These are phyloP conservation scores for Paramormyrops hopkinsi DNA, from an alignment of 2,797 vertebrate genomes.

Conservation along the genomic window DNA sequence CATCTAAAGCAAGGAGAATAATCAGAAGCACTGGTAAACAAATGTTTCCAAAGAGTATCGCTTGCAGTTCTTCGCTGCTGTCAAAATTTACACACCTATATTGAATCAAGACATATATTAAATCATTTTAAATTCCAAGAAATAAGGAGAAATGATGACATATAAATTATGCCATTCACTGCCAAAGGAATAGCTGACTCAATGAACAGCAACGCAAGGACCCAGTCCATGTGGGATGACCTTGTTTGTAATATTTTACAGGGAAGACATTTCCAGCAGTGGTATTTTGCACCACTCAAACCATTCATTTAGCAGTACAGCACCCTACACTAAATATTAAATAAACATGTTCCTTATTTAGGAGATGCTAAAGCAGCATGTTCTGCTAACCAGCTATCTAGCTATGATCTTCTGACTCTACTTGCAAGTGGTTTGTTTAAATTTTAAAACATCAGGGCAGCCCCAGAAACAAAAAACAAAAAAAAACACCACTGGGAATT, in stretches of 20 bases:
- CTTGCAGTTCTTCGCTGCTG: not conserved
- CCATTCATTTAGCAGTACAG: not conserved
- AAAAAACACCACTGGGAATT: not conserved
- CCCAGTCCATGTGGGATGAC: not conserved
- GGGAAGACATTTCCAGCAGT: not conserved
- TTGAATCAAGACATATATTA: not conserved
- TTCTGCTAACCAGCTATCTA: not conserved
- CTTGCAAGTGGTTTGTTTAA: not conserved
- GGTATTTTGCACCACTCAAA: not conserved
- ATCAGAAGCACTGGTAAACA: not conserved
- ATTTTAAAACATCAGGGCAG: not conserved
- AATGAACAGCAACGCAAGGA: not conserved
- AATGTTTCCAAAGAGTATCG: not conserved
- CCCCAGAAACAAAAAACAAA: not conserved
- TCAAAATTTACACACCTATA: not conserved
- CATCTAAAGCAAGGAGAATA: constrained; percentile 56
- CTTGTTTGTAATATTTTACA: not conserved
- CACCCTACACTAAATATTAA: not conserved
- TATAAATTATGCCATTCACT: not conserved
- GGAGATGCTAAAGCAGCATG: not conserved
- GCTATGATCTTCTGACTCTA: not conserved
- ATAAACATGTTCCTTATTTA: not conserved
- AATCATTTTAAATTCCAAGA: not conserved
- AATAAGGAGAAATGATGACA: not conserved
- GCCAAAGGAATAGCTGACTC: not conserved